phyloP scores from a whole-genome alignment of 2,888 invertebrate species.

The Proisotoma minuta region DNA sequence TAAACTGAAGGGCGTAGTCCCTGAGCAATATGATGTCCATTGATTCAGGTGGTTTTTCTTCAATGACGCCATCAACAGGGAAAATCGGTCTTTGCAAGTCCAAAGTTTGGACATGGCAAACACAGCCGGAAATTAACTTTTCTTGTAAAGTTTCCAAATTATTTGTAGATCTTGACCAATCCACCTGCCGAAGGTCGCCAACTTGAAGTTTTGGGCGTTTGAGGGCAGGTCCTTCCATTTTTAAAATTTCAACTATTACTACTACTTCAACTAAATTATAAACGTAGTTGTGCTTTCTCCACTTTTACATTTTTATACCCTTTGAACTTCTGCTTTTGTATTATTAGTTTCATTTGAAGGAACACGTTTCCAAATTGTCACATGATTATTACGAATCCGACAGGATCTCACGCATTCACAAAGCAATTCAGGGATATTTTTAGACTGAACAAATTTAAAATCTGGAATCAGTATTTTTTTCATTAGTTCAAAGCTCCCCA shows the following conservation, averaged over 20 bases:
- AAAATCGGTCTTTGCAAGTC: constrained; percentile 42
- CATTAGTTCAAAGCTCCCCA: constrained; percentile 40
- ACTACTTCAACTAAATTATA: background rate
- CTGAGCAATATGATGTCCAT: constrained; percentile 59
- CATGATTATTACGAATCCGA: constrained; percentile 38
- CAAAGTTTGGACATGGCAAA: constrained; percentile 41
- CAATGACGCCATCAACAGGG: constrained; percentile 13
- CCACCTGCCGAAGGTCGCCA: constrained; percentile 19
- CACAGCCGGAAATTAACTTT: constrained; percentile 41
- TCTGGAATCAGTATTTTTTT: constrained; percentile 24
- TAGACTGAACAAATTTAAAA: constrained; percentile 35
- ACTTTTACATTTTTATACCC: too few relatives aligned
- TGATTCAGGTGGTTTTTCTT: background rate
- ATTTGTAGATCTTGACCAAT: constrained; percentile 40
- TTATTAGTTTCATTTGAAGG: constrained; percentile 8
- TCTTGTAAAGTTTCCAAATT: constrained; percentile 42
- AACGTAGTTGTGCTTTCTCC: too few relatives aligned
- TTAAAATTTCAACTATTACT: background rate
- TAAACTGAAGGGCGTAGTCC: constrained; percentile 67
- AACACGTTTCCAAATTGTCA: constrained; percentile 38
- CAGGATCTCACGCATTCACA: constrained; percentile 37
- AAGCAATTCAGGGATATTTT: constrained; percentile 35
- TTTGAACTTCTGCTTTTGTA: background rate
- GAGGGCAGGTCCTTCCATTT: constrained; percentile 45
- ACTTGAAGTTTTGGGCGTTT: constrained; percentile 43